Evolutionary conservation across 2,113 vertebrate genomes (phyloP), one percentile per base, ranked within the genome.

Genomic region (Rhinolophus ferrumequinum): DNA sequence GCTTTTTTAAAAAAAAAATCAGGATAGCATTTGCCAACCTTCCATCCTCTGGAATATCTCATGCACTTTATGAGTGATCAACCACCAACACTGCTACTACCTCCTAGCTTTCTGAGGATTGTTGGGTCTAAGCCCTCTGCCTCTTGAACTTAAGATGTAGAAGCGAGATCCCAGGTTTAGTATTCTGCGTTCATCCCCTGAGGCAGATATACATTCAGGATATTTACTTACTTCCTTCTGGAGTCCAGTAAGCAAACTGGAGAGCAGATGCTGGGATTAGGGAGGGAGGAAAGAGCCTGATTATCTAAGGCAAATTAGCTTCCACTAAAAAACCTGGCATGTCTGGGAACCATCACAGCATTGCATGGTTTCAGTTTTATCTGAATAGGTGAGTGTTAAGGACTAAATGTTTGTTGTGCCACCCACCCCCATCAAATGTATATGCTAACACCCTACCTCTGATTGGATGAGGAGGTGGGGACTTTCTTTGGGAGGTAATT

Each of bases 21-120:
- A 52, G 30, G 94, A 70, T 1, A 83, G 21, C 19, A 83, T 88
- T 90, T 67, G 16, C 64, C 60, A 30, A 33, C 22, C 33, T 85
- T 92, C 33, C 1, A 54, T n/a, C 50, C 85, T 80, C 44, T 73
- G 38, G 21, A 93, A 50, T 2, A 62, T 82, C 28, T 91, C 56
- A 76, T 41, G 67, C 35, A 60, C 41, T 91, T 50, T 79, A 15
- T 90, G 58, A 94, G 62, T 70, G 93, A 88, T 80, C 70, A 85
- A 90, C 72, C 38, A 88, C 19, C n/a, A 87, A 64, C 35, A 67
- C 70, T n/a, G n/a, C n/a, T 56, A 7, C 2, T 47, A 84, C 50
- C 58, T 69, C 16, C 35, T 60, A 60, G 19, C 66, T 93, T 94
- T 82, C 33, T 35, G 22, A 85, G 38, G 50, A 85, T 77, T 83